Base-by-base conservation (phyloP, 1,140 invertebrate genomes). In the Drosophila nikananu region DNA sequence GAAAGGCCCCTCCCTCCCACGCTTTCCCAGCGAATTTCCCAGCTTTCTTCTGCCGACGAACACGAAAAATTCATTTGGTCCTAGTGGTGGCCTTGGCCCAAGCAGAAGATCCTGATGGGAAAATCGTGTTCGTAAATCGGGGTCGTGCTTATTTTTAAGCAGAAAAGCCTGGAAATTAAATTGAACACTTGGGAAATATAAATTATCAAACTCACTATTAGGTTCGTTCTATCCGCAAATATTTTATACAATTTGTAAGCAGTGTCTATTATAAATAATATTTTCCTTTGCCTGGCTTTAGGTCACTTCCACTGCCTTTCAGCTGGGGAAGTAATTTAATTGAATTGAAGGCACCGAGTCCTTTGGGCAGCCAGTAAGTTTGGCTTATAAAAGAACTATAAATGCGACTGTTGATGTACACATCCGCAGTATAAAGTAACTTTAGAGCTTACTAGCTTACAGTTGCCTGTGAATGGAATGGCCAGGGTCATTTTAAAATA, bases 21-120 rank as follows among this genome's bases (percentile, higher is more conserved):
- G 2, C 10, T 15, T 48, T 48, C 6, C n/a, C 55, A 32, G 23
- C 25, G 25, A 61, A 32, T 68, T 68, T 68, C n/a, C 64, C 63
- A 51, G 64, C 67, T 71, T 71, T 71, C 67, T 66, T 39, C 67
- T 44, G 30, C 17, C 27, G 19, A 12, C 23, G 37, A 71, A 71
- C 67, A 71, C 67, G 67, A 57, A 71, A 71, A 71, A 57, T 71
- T 71, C 67, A 71, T 71, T 71, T 71, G 32, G 46, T 41, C 12
- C 67, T 71, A 68, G 67, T 71, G 67, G 63, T 70, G 67, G 67
- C 67, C 67, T 70, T 54, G 67, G 48, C 51, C 51, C 39, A 39
- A 48, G 42, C 19, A n/a, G 3, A 41, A 51, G 52, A 64, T 55
- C 39, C 63, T 68, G 73, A 65, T 76, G 73, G 73, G 3, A 65